Base-by-base conservation (phyloP, 2,113 vertebrate species). In the Plectropomus leopardus region DNA sequence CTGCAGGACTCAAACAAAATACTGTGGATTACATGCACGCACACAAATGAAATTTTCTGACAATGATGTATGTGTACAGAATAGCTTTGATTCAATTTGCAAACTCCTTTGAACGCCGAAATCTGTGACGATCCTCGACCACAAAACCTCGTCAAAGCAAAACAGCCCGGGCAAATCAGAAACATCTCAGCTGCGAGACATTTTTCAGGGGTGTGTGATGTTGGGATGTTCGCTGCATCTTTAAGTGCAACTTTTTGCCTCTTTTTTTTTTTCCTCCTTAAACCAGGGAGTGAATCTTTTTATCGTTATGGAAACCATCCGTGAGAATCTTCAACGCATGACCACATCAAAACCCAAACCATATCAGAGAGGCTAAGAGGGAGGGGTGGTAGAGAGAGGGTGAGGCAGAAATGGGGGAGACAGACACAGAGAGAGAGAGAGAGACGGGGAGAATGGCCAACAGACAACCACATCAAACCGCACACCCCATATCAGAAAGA, bases 291-390 rank as follows among this genome's bases (percentile, higher is more conserved):
- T 50, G 72, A 82, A 82, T 89, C 90, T 76, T 88, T 93, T 90
- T 85, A 91, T 91, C 89, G 3, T 92, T 88, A 92, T 92, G 87
- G 91, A 92, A 92, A 88, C 88, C 89, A 91, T 89, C 79, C 84
- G 64, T 91, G 91, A 90, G 88, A 91, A 92, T 89, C 92, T 86
- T 77, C 84, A 77, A 83, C 89, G 76, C 76, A 69, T 59, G 79
- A 87, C 92, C 92, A 92, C 92, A 92, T 90, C 83, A 90, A 87
- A 91, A 88, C 76, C 36, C 67, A 89, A 92, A 90, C 89, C 91
- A 91, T 92, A 91, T 93, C 92, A 88, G 81, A 90, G 89, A 86
- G 72, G 68, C 48, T 23, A 48, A 24, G 53, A 30, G 54, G 63
- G 53, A 36, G 61, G 85, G 48, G 7, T 40, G 81, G 66, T 19